These are phyloP conservation scores for Onchidella celtica DNA, from an alignment of 2,888 invertebrate genomes.

Conservation along the genomic window DNA sequence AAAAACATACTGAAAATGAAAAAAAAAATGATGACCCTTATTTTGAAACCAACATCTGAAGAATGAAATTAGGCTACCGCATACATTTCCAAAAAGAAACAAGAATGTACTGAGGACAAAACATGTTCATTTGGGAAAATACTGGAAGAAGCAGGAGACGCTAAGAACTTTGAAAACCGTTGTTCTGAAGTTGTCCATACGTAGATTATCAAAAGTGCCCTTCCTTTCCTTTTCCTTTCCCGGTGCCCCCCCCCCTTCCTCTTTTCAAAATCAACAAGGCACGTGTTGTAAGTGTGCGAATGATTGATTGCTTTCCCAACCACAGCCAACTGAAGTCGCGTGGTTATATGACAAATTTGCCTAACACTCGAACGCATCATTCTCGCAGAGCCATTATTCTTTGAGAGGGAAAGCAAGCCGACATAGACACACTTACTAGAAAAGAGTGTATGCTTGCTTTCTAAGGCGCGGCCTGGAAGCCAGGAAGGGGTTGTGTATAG, in stretches of 20 bases:
- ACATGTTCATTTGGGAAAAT: no score
- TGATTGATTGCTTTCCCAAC: conserved; percentile 4
- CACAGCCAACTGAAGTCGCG: not conserved
- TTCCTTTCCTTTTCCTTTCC: not conserved
- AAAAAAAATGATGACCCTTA: no score
- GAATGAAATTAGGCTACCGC: no score
- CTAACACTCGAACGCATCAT: not conserved
- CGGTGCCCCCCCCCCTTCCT: no score
- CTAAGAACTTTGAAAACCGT: no score
- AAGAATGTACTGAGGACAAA: no score
- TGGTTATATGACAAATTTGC: not conserved
- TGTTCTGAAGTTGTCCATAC: no score
- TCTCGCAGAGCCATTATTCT: not conserved
- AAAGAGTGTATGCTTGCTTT: not conserved
- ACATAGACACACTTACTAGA: not conserved
- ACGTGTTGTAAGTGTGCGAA: conserved; percentile 20
- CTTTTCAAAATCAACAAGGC: conserved; percentile 3
- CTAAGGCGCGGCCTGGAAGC: not conserved
- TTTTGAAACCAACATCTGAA: no score
- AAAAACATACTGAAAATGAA: no score
- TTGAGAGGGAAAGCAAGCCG: not conserved
- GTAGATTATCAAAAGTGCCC: not conserved
- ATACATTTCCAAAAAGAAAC: no score
- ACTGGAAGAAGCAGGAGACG: no score
- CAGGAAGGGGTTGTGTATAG: not conserved